Conservation (phyloP, 2,888 invertebrate genomes). For the Taphrorychus bicolor region DNA sequence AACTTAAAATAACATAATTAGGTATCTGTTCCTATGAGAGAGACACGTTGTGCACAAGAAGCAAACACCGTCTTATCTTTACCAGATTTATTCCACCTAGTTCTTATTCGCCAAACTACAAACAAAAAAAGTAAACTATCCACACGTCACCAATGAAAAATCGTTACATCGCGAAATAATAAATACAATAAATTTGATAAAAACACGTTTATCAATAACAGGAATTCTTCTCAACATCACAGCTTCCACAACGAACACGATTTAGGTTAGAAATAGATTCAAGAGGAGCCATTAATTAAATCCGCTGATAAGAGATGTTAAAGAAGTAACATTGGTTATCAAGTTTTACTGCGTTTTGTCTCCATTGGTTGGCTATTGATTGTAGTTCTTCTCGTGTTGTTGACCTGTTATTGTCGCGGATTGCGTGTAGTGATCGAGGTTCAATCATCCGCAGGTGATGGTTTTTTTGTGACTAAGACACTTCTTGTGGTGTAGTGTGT, state of each 20-base stretch:
- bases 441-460: slow-evolving; percentile 22
- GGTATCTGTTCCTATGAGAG: too few species aligned
- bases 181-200: neutral
- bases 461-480: slow-evolving; percentile 17
- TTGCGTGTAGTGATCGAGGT: too few species aligned
- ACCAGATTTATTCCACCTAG: too few species aligned
- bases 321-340: slow-evolving; percentile 48
- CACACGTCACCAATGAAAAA: too few species aligned
- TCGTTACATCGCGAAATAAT: too few species aligned
- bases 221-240: neutral
- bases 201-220: neutral
- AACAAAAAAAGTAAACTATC: too few species aligned
- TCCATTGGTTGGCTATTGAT: slow-evolving; percentile 41
- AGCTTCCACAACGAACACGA: neutral
- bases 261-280: slow-evolving; percentile 27
- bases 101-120: too few species aligned
- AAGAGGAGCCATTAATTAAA: slow-evolving; percentile 42
- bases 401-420: slow-evolving; percentile 39
- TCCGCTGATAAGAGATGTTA: slow-evolving; percentile 46
- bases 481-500: neutral
- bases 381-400: slow-evolving; percentile 45
- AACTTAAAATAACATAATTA: too few species aligned
- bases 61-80: too few species aligned
- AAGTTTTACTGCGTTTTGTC: slow-evolving; percentile 43
- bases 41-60: too few species aligned